A percentile compares a stretch with the other conserved stretches of the same genome.
phyloP scores from a whole-genome alignment of 2,888 invertebrate species.

The Sipha maydis region DNA sequence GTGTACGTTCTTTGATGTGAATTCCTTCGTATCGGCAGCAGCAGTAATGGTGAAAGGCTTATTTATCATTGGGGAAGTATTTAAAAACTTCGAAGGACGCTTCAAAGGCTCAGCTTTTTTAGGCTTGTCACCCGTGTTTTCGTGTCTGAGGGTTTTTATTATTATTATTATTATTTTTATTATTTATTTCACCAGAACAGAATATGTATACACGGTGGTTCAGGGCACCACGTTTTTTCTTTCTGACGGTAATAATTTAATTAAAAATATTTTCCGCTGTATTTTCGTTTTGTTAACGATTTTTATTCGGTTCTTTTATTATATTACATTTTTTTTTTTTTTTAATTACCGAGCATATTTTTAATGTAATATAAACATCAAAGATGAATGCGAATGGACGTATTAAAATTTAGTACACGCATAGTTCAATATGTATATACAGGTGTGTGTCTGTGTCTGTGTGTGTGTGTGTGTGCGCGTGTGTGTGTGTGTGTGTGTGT shows the following conservation, averaged over 20 bases:
- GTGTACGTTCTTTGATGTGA: conserved; percentile 42
- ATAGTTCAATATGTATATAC: not conserved
- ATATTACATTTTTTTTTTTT: conserved; percentile 44
- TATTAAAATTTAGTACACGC: conserved; percentile 43
- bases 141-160: not conserved
- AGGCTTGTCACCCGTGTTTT: conserved; percentile 54
- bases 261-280: conserved; percentile 59
- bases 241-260: conserved; percentile 52
- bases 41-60: conserved; percentile 39
- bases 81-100: conserved; percentile 54
- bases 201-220: no score
- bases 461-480: not conserved
- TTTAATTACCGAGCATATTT: conserved; percentile 51
- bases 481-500: not conserved
- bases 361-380: conserved; percentile 55
- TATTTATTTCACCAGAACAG: conserved; percentile 20
- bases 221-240: conserved; percentile 25
- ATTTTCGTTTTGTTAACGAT: conserved; percentile 57
- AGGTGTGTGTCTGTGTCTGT: not conserved
- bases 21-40: conserved; percentile 48
- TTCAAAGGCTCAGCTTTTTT: conserved; percentile 49
- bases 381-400: conserved; percentile 44
- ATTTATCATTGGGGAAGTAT: conserved; percentile 58
- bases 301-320: conserved; percentile 44
- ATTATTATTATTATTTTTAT: not conserved